A percentile compares a stretch with the other conserved stretches of the same genome.
Conservation (phyloP, 1,140 invertebrate species). For the Eriocheir sinensis region DNA sequence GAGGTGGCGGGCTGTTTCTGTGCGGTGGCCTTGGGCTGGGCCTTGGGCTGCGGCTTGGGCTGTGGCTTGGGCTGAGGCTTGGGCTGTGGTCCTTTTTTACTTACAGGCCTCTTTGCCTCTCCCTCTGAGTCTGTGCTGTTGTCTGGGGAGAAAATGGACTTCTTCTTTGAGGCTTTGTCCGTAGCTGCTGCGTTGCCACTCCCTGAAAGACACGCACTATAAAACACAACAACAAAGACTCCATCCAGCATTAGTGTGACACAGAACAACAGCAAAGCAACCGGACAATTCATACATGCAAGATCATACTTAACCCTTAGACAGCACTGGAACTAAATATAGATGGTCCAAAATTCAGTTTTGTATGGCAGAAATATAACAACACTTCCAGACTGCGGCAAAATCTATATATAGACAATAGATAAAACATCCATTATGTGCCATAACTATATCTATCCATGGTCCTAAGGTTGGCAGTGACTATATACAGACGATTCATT, state of each 20-base stretch:
- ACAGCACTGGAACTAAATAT: no score
- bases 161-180: slow-evolving; percentile 70
- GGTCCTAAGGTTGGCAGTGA: no score
- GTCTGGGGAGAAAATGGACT: slow-evolving; percentile 74
- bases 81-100: slow-evolving; percentile 66
- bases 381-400: no score
- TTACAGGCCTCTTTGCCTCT: slow-evolving; percentile 68
- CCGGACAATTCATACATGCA: neutral
- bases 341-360: no score
- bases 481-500: no score
- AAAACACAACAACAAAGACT: slow-evolving; percentile 32
- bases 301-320: neutral
- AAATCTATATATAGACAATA: no score
- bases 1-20: neutral
- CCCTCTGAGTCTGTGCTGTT: slow-evolving; percentile 73
- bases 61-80: slow-evolving; percentile 64
- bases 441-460: no score
- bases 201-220: no score
- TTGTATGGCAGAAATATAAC: no score
- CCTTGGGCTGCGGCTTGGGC: slow-evolving; percentile 70
- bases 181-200: slow-evolving; percentile 51
- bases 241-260: neutral
- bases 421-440: no score
- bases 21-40: slow-evolving; percentile 57
- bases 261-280: neutral